phyloP scores from a whole-genome alignment of 1,140 invertebrate genomes.

The Aphelenchoides fujianensis region DNA sequence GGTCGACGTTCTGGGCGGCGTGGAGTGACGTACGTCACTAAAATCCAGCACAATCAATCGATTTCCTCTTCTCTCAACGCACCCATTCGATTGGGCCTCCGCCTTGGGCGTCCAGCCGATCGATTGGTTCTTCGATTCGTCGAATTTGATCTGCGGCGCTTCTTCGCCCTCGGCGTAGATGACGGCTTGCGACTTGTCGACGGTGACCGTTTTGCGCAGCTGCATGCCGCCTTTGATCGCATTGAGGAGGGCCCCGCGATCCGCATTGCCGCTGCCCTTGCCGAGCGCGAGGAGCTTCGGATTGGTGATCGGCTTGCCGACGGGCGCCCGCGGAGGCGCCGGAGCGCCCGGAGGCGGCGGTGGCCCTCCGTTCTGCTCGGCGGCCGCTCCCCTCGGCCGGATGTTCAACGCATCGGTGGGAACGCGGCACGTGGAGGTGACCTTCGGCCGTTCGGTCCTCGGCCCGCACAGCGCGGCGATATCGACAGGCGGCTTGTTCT shows the following conservation, averaged over 20 bases:
- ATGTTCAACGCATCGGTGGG: conserved; percentile 17
- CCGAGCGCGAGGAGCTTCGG: conserved; percentile 21
- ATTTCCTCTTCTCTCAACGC: conserved; percentile 1
- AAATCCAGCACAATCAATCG: neutral
- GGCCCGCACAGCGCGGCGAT: neutral
- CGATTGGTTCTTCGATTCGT: neutral
- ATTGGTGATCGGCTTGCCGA: neutral
- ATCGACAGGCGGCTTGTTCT: conserved; percentile 7
- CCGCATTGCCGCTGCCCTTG: conserved; percentile 4
- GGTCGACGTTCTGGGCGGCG: no score
- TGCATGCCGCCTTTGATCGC: conserved; percentile 34
- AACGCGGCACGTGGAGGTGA: conserved; percentile 12
- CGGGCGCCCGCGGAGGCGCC: neutral
- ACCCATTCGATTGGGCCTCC: neutral
- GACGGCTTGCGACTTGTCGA: conserved; percentile 40
- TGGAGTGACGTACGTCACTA: neutral
- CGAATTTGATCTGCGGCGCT: neutral
- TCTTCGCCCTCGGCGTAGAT: conserved; percentile 39
- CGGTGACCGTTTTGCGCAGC: conserved; percentile 19
- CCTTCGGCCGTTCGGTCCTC: neutral
- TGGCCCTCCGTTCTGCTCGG: neutral
- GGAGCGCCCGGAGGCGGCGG: neutral
- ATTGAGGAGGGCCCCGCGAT: conserved; percentile 24
- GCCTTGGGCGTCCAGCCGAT: neutral
- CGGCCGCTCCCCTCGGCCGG: neutral